Conservation (phyloP, 2,113 vertebrate genomes). For the Sturnus vulgaris region DNA sequence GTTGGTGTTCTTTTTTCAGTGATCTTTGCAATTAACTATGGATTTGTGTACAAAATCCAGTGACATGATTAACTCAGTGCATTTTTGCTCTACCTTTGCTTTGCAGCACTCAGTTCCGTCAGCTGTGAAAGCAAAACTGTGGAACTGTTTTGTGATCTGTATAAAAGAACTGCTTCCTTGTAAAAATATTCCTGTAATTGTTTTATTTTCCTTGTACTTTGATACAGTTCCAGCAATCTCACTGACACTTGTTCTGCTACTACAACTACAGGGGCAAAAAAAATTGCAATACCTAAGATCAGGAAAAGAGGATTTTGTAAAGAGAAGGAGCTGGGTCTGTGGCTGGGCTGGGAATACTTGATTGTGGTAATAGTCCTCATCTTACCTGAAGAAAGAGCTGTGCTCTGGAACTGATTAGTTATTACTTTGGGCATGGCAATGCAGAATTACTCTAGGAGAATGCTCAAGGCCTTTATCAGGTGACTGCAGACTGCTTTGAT, state of each 20-base stretch:
- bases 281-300: not conserved
- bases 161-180: not conserved
- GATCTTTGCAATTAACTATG: not conserved
- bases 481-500: not conserved
- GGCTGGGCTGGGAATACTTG: not conserved
- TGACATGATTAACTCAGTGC: not conserved
- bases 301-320: not conserved
- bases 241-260: not conserved
- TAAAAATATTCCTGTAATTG: not conserved
- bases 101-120: not conserved
- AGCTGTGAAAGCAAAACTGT: not conserved
- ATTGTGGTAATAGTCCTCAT: not conserved
- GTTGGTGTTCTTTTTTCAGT: not conserved
- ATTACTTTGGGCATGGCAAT: not conserved
- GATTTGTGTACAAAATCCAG: not conserved
- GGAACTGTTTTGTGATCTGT: not conserved
- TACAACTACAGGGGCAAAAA: not conserved
- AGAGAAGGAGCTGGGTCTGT: not conserved
- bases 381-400: not conserved
- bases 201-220: not conserved
- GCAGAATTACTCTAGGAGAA: not conserved
- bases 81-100: not conserved
- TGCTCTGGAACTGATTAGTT: not conserved
- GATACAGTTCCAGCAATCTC: not conserved
- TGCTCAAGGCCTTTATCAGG: not conserved